Evolutionary conservation across 2,797 vertebrate genomes (phyloP).

Genomic region (Antrozous pallidus): DNA sequence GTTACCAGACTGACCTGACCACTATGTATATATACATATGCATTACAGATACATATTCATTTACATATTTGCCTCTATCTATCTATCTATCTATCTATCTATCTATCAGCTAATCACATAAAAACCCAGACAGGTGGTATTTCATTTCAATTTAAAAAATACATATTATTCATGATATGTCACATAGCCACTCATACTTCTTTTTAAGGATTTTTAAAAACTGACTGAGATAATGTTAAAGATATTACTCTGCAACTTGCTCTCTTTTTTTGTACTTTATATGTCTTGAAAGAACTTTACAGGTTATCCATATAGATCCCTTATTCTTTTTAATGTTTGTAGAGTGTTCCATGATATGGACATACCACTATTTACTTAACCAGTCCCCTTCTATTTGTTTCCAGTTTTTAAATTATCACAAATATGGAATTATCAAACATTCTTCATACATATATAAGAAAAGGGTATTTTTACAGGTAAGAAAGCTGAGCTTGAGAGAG

Average conservation of each 20-base stretch:
- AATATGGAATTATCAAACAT: not conserved
- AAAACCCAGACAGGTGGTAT: not conserved
- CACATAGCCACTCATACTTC: not conserved
- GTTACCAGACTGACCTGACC: not conserved
- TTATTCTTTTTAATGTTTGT: not conserved
- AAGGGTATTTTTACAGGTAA: not conserved
- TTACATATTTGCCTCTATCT: too few species aligned
- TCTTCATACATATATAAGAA: not conserved
- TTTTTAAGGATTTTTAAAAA: not conserved
- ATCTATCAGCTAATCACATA: not conserved
- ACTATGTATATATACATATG: not conserved
- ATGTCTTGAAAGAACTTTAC: not conserved
- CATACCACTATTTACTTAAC: not conserved
- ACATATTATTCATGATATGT: not conserved
- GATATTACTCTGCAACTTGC: not conserved
- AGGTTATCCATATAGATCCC: not conserved
- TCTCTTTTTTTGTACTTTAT: not conserved
- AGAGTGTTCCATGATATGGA: not conserved
- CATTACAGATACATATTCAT: not conserved
- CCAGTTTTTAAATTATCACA: not conserved
- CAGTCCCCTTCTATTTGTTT: not conserved
- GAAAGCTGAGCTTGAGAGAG: not conserved
- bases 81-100: too few species aligned
- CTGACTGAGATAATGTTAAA: not conserved
- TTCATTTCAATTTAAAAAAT: conserved; percentile 14